phyloP scores from a whole-genome alignment of 2,888 invertebrate genomes.

The Conops quadrifasciatus region DNA sequence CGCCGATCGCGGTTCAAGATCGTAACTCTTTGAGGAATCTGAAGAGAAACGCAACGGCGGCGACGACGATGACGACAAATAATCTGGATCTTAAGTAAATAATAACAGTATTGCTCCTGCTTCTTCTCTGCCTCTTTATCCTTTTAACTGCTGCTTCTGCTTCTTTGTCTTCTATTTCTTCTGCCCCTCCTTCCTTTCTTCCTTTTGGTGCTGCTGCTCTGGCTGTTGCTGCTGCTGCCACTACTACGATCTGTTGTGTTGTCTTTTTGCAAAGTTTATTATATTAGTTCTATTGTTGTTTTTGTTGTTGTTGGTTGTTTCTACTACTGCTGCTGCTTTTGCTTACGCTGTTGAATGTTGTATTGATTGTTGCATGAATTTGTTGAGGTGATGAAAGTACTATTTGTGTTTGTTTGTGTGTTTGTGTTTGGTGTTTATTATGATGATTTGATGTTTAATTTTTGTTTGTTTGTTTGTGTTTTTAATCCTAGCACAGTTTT shows the following conservation, averaged over 20 bases:
- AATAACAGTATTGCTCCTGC: neutral
- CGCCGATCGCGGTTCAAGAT: too few species aligned
- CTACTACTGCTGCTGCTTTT: too few species aligned
- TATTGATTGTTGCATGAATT: slow-evolving; percentile 43
- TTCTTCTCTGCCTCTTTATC: slow-evolving; percentile 24
- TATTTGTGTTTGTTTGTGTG: neutral
- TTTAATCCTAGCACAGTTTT: slow-evolving; percentile 22
- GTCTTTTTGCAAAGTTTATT: neutral
- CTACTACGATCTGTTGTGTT: slow-evolving; percentile 36
- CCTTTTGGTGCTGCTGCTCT: too few species aligned
- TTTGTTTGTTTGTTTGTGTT: neutral
- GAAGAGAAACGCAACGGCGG: too few species aligned
- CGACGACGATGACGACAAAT: too few species aligned
- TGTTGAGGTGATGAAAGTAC: neutral
- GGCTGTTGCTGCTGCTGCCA: slow-evolving; percentile 4
- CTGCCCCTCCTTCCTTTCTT: neutral
- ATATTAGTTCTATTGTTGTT: slow-evolving; percentile 27
- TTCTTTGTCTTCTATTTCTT: slow-evolving; percentile 34
- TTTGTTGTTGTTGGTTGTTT: slow-evolving; percentile 26
- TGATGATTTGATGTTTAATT: too few species aligned
- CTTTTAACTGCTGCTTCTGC: slow-evolving; percentile 19
- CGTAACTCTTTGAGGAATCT: too few species aligned
- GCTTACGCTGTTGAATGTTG: slow-evolving; percentile 43
- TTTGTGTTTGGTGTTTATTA: neutral
- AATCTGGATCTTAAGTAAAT: neutral